Evolutionary conservation across 2,888 invertebrate genomes (phyloP).

Genomic region (Sicus ferrugineus): DNA sequence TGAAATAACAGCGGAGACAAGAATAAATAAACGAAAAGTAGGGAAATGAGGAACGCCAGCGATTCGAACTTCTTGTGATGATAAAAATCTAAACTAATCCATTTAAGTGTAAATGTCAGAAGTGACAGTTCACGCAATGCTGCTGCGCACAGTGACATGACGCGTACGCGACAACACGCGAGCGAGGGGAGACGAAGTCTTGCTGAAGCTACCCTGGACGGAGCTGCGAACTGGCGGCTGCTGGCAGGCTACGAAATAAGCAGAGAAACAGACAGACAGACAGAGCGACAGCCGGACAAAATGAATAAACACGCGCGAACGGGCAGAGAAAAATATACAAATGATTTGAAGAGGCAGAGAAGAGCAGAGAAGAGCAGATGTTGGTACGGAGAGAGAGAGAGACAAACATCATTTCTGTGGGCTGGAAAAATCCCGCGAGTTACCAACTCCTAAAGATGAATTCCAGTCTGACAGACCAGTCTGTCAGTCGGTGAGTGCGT

Average conservation of each 20-base stretch:
- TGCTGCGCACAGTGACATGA: slow-evolving; percentile 26
- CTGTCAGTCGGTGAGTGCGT: too few relatives aligned
- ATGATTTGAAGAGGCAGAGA: not conserved
- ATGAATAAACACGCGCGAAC: not conserved
- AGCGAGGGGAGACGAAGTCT: not conserved
- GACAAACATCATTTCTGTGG: not conserved
- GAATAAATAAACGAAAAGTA: not conserved
- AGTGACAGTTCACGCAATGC: slow-evolving; percentile 37
- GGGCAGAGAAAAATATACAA: not conserved
- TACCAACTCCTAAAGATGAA: too few relatives aligned
- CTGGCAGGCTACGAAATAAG: not conserved
- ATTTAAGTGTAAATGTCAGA: slow-evolving; percentile 39
- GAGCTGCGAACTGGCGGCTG: too few relatives aligned
- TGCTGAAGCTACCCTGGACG: too few relatives aligned
- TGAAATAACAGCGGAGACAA: not conserved
- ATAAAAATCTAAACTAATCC: slow-evolving; percentile 35
- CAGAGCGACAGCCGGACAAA: not conserved
- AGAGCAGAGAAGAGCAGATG: not conserved
- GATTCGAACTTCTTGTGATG: not conserved
- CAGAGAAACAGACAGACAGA: not conserved
- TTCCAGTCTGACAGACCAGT: too few relatives aligned
- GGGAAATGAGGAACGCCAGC: not conserved
- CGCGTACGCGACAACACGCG: not conserved
- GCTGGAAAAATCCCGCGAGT: too few relatives aligned
- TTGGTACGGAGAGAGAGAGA: not conserved